phyloP scores from a whole-genome alignment of 2,888 invertebrate species.

The Drosophila incognita region DNA sequence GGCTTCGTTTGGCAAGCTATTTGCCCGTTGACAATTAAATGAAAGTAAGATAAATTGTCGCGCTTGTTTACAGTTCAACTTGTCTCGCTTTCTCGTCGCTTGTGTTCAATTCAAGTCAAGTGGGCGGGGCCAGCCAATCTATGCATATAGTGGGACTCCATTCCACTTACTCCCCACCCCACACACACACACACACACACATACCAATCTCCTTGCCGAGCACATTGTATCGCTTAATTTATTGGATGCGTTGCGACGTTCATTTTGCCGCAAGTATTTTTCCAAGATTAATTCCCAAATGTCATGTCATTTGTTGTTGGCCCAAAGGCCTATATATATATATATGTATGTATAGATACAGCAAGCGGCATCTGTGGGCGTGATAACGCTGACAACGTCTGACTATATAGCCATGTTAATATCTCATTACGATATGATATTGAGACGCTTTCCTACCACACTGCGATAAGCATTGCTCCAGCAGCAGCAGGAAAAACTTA shows the following conservation, averaged over 20 bases:
- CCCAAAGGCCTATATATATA: constrained; percentile 20
- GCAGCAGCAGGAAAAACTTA: not conserved
- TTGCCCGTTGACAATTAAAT: constrained; percentile 79
- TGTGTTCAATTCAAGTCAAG: constrained; percentile 62
- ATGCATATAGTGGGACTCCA: constrained; percentile 29
- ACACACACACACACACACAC: not conserved
- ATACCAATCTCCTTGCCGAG: not conserved
- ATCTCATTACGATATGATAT: constrained; percentile 16
- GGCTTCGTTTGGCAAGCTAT: constrained; percentile 69
- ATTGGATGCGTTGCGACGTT: constrained; percentile 49
- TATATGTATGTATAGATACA: not conserved
- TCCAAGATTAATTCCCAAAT: constrained; percentile 67
- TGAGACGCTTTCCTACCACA: not conserved
- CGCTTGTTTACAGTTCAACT: constrained; percentile 81
- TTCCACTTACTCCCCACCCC: not conserved
- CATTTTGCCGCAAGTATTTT: constrained; percentile 70
- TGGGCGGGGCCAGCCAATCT: constrained; percentile 52
- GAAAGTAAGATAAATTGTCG: constrained; percentile 82
- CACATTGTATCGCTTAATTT: constrained; percentile 67
- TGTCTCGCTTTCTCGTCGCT: constrained; percentile 46
- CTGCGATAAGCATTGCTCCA: constrained; percentile 17
- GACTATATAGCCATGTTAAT: constrained; percentile 37
- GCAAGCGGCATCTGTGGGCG: constrained; percentile 14
- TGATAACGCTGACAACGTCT: constrained; percentile 25
- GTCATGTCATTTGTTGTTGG: constrained; percentile 72